A percentile compares a stretch with the other conserved stretches of the same genome.
phyloP scores from a whole-genome alignment of 2,113 vertebrate genomes.

The Marmota flaviventris region DNA sequence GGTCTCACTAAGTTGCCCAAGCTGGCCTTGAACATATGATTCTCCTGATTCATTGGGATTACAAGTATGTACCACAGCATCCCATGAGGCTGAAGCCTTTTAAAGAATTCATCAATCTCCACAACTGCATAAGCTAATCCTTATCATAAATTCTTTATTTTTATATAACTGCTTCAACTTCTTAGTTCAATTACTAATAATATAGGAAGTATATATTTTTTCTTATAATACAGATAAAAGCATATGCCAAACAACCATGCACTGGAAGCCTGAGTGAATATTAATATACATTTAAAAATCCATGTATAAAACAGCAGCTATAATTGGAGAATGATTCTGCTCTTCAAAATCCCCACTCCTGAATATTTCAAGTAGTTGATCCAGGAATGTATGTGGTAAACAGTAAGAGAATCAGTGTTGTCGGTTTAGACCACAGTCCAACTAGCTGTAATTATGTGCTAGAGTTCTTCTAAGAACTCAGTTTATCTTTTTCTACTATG shows the following conservation, averaged over 20 bases:
- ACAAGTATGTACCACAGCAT: too few species aligned
- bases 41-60: too few species aligned
- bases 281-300: not conserved
- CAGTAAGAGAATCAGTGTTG: not conserved
- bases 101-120: not conserved
- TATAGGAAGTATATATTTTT: not conserved
- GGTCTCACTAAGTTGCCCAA: too few species aligned
- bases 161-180: not conserved
- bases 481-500: not conserved
- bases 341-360: not conserved
- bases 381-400: not conserved
- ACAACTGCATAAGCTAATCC: not conserved
- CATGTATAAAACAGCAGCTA: not conserved
- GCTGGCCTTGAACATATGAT: too few species aligned
- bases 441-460: not conserved
- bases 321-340: not conserved
- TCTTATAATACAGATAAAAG: not conserved
- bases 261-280: not conserved
- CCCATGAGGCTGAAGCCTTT: not conserved
- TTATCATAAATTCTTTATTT: not conserved
- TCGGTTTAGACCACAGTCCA: not conserved
- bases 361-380: not conserved
- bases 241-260: not conserved
- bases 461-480: not conserved
- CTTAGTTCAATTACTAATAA: not conserved